Evolutionary conservation across 2,888 invertebrate genomes (phyloP).

Genomic region (Ormyrus labotus): DNA sequence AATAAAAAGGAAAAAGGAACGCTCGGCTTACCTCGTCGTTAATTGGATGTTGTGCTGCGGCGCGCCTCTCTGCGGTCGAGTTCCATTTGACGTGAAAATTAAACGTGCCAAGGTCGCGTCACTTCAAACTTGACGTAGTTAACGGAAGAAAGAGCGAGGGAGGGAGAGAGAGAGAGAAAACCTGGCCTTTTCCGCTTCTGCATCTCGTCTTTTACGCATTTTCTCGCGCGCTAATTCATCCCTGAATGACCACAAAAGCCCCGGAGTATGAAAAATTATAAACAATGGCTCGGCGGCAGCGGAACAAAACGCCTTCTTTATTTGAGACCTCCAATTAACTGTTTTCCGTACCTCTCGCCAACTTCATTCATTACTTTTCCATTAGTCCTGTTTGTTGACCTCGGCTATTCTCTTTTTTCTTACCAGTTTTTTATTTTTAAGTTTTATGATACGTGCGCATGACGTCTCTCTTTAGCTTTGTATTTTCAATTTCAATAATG

Average conservation of each 20-base stretch:
- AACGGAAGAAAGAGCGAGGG: neutral
- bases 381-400: constrained; percentile 36
- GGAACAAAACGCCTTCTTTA: constrained; percentile 21
- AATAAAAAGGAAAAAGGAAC: neutral
- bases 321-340: constrained; percentile 44
- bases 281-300: constrained; percentile 36
- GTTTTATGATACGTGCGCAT: neutral
- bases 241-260: constrained; percentile 34
- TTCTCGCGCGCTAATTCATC: constrained; percentile 34
- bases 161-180: neutral
- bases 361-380: constrained; percentile 33
- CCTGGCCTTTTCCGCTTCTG: neutral
- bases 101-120: constrained; percentile 40
- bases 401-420: neutral
- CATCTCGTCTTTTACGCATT: constrained; percentile 43
- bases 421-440: neutral
- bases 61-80: neutral
- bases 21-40: constrained; percentile 37
- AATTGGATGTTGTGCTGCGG: constrained; percentile 39
- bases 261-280: constrained; percentile 44
- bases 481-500: neutral
- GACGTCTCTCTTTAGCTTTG: neutral
- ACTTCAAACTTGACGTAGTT: neutral
- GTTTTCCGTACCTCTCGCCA: neutral
- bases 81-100: constrained; percentile 5